Conservation (phyloP, 37 sponge, comb jelly and placozoan genomes). For the Beroe ovata region DNA sequence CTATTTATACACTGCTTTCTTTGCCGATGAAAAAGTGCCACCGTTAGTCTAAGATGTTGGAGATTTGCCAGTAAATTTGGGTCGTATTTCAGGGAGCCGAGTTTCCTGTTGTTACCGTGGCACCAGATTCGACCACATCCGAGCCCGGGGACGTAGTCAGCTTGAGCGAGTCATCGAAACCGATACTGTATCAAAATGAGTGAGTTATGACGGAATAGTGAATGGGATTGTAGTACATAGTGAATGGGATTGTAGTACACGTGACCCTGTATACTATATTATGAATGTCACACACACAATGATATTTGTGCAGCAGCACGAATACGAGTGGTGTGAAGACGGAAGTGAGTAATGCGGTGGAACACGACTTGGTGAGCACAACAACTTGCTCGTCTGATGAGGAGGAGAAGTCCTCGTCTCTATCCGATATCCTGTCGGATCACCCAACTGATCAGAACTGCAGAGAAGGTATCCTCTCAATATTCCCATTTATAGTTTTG, state of each 20-base stretch:
- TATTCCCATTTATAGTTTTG: too few relatives aligned
- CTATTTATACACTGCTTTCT: too few relatives aligned
- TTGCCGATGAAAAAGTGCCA: too few relatives aligned
- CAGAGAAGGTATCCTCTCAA: conserved; percentile 53
- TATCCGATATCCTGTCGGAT: conserved; percentile 36
- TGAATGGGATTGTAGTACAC: too few relatives aligned
- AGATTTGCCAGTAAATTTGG: too few relatives aligned
- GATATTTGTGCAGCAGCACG: too few relatives aligned
- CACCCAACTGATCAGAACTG: conserved; percentile 29
- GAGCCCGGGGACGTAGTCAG: background rate
- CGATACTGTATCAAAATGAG: background rate
- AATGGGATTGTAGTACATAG: too few relatives aligned
- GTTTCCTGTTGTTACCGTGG: background rate
- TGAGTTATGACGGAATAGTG: too few relatives aligned
- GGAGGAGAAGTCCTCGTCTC: background rate
- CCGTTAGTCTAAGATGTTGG: too few relatives aligned
- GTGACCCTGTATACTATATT: too few relatives aligned
- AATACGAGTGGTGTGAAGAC: too few relatives aligned
- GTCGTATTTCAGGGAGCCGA: background rate
- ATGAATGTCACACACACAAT: too few relatives aligned
- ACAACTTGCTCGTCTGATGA: background rate
- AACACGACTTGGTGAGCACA: conserved; percentile 13
- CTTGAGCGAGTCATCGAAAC: background rate
- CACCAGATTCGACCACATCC: background rate
- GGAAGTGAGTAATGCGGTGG: background rate